phyloP scores from a whole-genome alignment of 2,113 vertebrate genomes.

The Thymallus thymallus region DNA sequence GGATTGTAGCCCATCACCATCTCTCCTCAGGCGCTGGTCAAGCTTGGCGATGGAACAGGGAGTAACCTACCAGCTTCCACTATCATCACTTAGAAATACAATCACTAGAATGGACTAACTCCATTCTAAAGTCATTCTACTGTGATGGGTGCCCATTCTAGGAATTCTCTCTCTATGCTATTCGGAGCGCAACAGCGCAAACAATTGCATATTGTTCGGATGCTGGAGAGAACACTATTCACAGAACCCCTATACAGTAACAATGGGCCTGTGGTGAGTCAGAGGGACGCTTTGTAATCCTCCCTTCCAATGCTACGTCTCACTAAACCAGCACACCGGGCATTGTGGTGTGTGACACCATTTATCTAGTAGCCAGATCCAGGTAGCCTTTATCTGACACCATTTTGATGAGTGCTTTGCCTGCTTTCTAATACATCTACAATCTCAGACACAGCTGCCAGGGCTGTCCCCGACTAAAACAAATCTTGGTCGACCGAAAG shows the following conservation, averaged over 20 bases:
- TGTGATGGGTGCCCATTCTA: too few species aligned
- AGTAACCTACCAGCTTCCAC: conserved; percentile 64
- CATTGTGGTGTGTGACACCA: conserved; percentile 59
- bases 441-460: too few species aligned
- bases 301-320: conserved; percentile 34
- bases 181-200: conserved; percentile 60
- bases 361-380: conserved; percentile 37
- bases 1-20: conserved; percentile 35
- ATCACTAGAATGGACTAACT: too few species aligned
- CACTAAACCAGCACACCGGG: conserved; percentile 31
- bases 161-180: too few species aligned
- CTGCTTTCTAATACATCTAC: too few species aligned
- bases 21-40: conserved; percentile 46
- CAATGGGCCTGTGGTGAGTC: conserved; percentile 64
- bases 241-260: conserved; percentile 44
- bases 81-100: too few species aligned
- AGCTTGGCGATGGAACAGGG: conserved; percentile 72
- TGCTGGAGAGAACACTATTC: conserved; percentile 66
- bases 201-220: conserved; percentile 75
- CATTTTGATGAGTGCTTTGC: conserved; percentile 53
- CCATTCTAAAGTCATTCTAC: too few species aligned
- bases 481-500: too few species aligned
- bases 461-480: too few species aligned
- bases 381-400: conserved; percentile 15
- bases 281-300: conserved; percentile 54